Evolutionary conservation across 2,888 invertebrate genomes (phyloP), one percentile per base, ranked within the genome.

Genomic region (Epirrhoe tristata): DNA sequence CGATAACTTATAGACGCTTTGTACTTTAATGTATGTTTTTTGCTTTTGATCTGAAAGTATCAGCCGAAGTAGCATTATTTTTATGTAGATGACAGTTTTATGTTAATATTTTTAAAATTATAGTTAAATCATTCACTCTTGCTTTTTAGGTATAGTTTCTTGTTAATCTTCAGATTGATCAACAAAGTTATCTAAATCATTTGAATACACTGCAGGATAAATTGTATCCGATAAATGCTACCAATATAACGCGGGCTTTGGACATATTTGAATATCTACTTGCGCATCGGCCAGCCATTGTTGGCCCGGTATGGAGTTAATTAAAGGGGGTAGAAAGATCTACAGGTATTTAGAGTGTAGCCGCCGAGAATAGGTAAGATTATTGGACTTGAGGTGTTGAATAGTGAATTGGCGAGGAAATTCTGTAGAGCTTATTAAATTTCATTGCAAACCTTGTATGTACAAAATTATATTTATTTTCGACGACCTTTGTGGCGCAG

Each of bases 231-330:
- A 88, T 90, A 90, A 88, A 87, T 81, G 85, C 77, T 80, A 76
- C 83, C 86, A 85, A 87, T 88, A 89, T 91, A 90, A 89, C 89
- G 88, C 85, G 82, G 78, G 88, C 88, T 86, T 89, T 88, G 89
- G 90, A 93, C 89, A 86, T 93, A 92, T 93, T 93, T 92, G 92
- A 93, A 93, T 93, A 93, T 93, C 93, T 91, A 86, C 83, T 84
- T 80, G 87, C 84, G 87, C 90, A 92, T 92, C 93, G 91, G 84
- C 77, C 81, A 74, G 83, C 89, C 87, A 91, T 93, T 93, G 93
- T 93, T 91, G 88, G 79, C 92, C 92, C 84, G 89, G 91, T 91
- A 93, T 93, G 93, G 93, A 93, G 92, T 93, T 93, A 93, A 93
- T 93, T 93, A 92, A 91, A 89, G 87, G 89, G 88, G 88, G 87